Percentiles rank a stretch among this genome's conserved stretches.
Conservation (phyloP, 2,797 vertebrate species). For the Microhierax caerulescens region DNA sequence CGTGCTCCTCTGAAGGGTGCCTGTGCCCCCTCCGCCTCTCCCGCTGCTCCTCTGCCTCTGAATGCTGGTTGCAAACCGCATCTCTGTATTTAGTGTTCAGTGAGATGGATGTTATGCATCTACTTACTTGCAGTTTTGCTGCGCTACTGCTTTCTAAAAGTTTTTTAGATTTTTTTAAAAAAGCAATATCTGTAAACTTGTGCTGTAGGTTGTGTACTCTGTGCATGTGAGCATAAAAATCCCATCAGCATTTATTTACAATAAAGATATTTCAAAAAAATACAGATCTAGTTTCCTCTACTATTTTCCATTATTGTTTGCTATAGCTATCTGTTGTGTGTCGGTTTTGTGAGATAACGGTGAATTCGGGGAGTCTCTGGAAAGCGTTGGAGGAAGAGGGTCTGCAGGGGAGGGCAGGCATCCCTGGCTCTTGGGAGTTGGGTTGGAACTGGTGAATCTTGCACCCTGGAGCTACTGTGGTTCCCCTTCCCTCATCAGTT, state of each 20-base stretch:
- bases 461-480: not conserved
- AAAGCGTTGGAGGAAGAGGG: not conserved
- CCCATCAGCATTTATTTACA: not conserved
- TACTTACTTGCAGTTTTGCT: not conserved
- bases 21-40: not conserved
- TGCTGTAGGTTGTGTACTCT: not conserved
- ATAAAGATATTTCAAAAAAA: not conserved
- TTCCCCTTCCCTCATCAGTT: not conserved
- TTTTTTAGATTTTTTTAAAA: not conserved
- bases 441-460: not conserved
- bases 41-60: not conserved
- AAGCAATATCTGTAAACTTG: not conserved
- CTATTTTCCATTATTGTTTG: not conserved
- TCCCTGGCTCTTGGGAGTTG: not conserved
- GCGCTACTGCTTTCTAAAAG: not conserved
- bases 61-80: accelerated
- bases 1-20: not conserved
- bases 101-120: not conserved
- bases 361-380: not conserved
- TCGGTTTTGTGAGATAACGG: not conserved
- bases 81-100: not conserved
- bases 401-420: not conserved
- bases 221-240: not conserved
- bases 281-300: not conserved
- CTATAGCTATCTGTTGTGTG: accelerated